Conservation (phyloP, 2,113 vertebrate species). For the Oreochromis niloticus region DNA sequence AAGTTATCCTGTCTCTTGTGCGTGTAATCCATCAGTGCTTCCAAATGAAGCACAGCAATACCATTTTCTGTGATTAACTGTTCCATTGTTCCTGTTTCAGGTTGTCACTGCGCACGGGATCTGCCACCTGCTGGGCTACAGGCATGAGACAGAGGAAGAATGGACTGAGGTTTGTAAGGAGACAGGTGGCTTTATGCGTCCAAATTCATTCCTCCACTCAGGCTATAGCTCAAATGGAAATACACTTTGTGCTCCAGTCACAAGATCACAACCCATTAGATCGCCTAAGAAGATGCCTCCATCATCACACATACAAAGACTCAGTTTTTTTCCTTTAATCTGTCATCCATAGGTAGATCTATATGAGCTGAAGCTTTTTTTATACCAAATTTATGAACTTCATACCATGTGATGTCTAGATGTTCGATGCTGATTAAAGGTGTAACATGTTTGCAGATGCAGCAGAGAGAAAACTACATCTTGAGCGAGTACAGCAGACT, state of each 20-base stretch:
- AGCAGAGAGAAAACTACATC: constrained; percentile 79
- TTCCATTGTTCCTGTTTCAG: constrained; percentile 47
- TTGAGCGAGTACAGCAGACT: constrained; percentile 76
- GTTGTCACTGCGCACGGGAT: constrained; percentile 84
- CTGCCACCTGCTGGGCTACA: constrained; percentile 89
- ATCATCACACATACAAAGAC: neutral
- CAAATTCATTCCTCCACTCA: neutral
- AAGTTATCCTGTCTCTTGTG: neutral
- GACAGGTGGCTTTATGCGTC: neutral
- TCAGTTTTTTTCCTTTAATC: neutral
- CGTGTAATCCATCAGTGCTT: neutral
- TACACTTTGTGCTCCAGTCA: neutral
- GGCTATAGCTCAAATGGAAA: neutral
- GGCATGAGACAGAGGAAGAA: constrained; percentile 75
- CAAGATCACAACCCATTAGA: neutral
- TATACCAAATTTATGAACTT: neutral
- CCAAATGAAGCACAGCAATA: neutral
- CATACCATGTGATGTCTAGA: too few species aligned
- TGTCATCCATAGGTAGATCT: neutral
- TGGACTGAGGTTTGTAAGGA: constrained; percentile 79
- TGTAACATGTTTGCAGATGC: constrained; percentile 74
- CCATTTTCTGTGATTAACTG: neutral
- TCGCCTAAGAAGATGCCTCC: neutral
- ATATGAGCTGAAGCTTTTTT: neutral
- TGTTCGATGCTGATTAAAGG: too few species aligned